Evolutionary conservation across 1,140 invertebrate genomes (phyloP), one percentile per base, ranked within the genome.

Genomic region (Pseudomyrmex concolor): DNA sequence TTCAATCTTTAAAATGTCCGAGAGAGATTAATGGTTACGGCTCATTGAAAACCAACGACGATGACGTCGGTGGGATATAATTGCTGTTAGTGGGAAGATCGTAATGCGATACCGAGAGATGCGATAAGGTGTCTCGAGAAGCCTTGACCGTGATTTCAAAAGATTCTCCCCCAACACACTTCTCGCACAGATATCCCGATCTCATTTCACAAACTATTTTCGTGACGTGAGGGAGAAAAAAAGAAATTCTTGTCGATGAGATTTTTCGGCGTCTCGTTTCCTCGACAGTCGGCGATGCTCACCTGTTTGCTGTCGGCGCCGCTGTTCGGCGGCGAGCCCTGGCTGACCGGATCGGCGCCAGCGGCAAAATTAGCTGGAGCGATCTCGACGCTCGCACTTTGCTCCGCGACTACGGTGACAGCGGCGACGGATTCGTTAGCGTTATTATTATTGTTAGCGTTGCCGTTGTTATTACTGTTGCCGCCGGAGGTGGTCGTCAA

Each of bases 271-370:
- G 17, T 22, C 4, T 48, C 48, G 73, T 17, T 48, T 45, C 17
- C 12, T 57, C 19, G 68, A 63, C 50, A 50, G 19, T n/a, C 48
- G 43, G 34, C 63, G 13, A 67, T 81, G 67, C 89, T 89, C 84
- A 89, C 89, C 89, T 89, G 88, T 48, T 89, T 89, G 63, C 50
- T 89, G 63, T 89, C 89, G 63, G 70, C 83, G 48, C 68, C 70
- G 68, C 68, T 66, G 57, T 67, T 85, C 63, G 62, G 55, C 15
- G 80, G 17, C 17, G 70, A 70, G 80, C 64, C 72, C 67, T 86
- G 84, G 70, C 15, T 74, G 48, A 63, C 80, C 19, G 80, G 55
- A 62, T 89, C 87, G 68, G 57, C 57, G 67, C 50, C 59, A 15
- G 67, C 57, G 25, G 84, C 83, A 55, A 63, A 57, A 45, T 73